phyloP scores from a whole-genome alignment of 2,113 vertebrate species.

The Amphiprion ocellaris region DNA sequence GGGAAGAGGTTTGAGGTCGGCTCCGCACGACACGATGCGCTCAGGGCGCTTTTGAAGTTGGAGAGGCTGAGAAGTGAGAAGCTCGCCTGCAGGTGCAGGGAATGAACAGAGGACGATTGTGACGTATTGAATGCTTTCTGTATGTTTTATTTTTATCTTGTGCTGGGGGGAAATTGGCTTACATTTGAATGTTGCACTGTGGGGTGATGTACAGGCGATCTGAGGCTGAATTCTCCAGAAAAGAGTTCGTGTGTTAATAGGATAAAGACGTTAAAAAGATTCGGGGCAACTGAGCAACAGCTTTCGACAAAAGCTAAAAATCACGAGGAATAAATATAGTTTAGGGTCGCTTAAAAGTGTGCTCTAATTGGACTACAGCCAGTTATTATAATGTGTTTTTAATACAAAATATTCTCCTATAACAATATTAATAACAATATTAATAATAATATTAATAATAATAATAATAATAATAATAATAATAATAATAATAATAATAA shows the following conservation, averaged over 20 bases:
- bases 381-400: neutral
- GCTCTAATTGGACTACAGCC: neutral
- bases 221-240: neutral
- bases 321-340: neutral
- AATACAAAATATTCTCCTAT: neutral
- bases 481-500: neutral
- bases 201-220: neutral
- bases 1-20: constrained; percentile 53
- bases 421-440: neutral
- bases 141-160: constrained; percentile 7
- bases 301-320: neutral
- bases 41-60: constrained; percentile 65
- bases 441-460: neutral
- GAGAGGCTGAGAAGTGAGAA: constrained; percentile 26
- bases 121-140: constrained; percentile 14
- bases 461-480: neutral
- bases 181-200: neutral
- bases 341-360: neutral
- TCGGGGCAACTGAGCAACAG: constrained; percentile 3
- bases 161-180: neutral
- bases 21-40: constrained; percentile 46
- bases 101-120: constrained; percentile 22
- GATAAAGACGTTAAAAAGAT: neutral
- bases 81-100: constrained; percentile 52
- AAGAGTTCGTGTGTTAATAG: neutral